Evolutionary conservation across 2,113 vertebrate genomes (phyloP), one percentile per base, ranked within the genome.

Genomic region (Trachemys scripta): DNA sequence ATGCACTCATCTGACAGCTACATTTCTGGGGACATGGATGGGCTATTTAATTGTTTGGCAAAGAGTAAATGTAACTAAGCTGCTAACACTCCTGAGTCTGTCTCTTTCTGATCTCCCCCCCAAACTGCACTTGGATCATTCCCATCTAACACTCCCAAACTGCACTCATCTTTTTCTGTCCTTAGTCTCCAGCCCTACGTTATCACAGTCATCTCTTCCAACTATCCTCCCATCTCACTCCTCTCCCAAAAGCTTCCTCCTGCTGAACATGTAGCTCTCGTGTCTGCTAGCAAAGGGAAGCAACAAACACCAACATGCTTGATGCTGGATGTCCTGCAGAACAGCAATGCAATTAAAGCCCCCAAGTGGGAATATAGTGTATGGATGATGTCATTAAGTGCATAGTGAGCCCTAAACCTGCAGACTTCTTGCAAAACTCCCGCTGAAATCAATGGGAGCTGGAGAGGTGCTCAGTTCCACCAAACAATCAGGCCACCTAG

Each of bases 141-240:
- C 38, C 38, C 72, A 22, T 51, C 85, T 13, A 85, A 38, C 9
- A 84, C 54, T 20, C 62, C 62, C 62, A n/a, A 69, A 69, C 62
- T 69, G 62, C 35, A 1, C 45, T 59, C 12, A 11, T 10, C 87
- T 85, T 59, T 89, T 85, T 11, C 14, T 8, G 0, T 1, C 80
- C 80, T 90, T 85, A 38, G 78, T 85, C 50, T 78, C 53, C 42
- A 87, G 42, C 27, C 79, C 47, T 54, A 83, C 75, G 5, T 2
- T 90, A 79, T 49, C n/a, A 85, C 42, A 42, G 14, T 76, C 1
- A 29, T 76, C 76, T 82, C 49, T 92, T 83, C 76, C 20, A n/a
- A 5, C 17, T 35, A 57, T 22, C 2, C 31, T 78, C 0, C 0
- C 22, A 1, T 0, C 1, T 82, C 45, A 9, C 6, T 25, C 72